Evolutionary conservation across 2,888 invertebrate genomes (phyloP).

Genomic region (Lasioglossum calceatum): DNA sequence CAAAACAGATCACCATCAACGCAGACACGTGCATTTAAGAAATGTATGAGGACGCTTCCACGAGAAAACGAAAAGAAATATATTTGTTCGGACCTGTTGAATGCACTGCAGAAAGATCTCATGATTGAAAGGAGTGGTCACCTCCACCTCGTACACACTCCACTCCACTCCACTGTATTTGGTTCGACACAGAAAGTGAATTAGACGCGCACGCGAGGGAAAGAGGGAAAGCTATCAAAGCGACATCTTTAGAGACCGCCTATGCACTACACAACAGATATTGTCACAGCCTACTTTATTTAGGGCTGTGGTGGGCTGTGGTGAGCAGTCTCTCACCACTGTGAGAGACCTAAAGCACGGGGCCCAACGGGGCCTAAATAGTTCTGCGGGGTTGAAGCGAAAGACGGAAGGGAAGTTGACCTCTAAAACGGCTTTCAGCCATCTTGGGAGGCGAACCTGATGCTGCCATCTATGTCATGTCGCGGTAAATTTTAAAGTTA

Average conservation of each 20-base stretch:
- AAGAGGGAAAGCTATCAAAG: slow-evolving; percentile 17
- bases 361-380: no score
- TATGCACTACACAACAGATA: not conserved
- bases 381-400: no score
- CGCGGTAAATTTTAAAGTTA: no score
- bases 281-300: no score
- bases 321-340: no score
- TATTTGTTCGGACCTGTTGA: slow-evolving; percentile 3
- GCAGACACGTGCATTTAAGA: not conserved
- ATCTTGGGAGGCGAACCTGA: no score
- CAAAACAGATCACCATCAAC: slow-evolving; percentile 1
- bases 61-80: not conserved
- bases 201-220: slow-evolving; percentile 1
- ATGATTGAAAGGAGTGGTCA: slow-evolving; percentile 57
- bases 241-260: slow-evolving; percentile 37
- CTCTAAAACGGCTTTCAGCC: no score
- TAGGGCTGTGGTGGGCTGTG: no score
- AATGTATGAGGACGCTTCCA: not conserved
- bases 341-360: no score
- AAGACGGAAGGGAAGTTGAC: no score
- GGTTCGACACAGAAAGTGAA: slow-evolving; percentile 41
- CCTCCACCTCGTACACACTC: slow-evolving; percentile 36
- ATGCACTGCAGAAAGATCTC: slow-evolving; percentile 26
- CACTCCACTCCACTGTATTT: slow-evolving; percentile 45
- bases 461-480: no score